Conservation (phyloP, 64 coral and sea anemone genomes). For the Porites lutea region DNA sequence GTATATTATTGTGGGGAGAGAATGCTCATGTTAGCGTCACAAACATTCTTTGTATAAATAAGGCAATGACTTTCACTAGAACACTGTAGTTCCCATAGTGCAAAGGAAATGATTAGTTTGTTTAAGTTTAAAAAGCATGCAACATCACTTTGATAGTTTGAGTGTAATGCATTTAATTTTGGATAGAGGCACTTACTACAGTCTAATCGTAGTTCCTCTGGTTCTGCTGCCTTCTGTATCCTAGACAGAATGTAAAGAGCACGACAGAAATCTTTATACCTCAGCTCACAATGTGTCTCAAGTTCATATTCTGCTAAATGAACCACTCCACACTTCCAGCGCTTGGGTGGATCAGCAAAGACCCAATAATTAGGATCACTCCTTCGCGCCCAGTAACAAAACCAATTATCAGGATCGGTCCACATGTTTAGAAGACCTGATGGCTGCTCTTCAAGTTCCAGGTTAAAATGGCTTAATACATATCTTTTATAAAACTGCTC, state of each 20-base stretch:
- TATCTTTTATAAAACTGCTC: slow-evolving; percentile 57
- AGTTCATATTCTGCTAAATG: slow-evolving; percentile 61
- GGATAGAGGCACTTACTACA: slow-evolving; percentile 31
- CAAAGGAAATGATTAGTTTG: too few relatives aligned
- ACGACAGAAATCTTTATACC: slow-evolving; percentile 60
- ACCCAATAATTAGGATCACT: slow-evolving; percentile 18
- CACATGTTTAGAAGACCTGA: slow-evolving; percentile 34
- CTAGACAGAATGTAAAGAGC: slow-evolving; percentile 44
- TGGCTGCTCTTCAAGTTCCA: slow-evolving; percentile 51
- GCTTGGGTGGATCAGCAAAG: slow-evolving; percentile 50
- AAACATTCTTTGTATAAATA: too few relatives aligned
- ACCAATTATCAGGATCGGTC: slow-evolving; percentile 1
- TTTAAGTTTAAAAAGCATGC: background rate
- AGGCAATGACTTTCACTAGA: too few relatives aligned
- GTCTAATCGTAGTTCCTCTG: slow-evolving; percentile 32
- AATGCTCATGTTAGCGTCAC: too few relatives aligned
- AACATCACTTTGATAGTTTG: background rate
- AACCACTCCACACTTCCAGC: slow-evolving; percentile 73
- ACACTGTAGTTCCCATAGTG: too few relatives aligned
- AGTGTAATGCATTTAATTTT: background rate
- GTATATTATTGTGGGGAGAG: too few relatives aligned
- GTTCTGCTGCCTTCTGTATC: slow-evolving; percentile 53
- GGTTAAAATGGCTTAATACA: slow-evolving; percentile 19
- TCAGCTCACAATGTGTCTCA: slow-evolving; percentile 19
- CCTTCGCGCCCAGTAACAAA: slow-evolving; percentile 24